Evolutionary conservation across 2,797 vertebrate genomes (phyloP).

Genomic region (Lepilemur septentrionalis): DNA sequence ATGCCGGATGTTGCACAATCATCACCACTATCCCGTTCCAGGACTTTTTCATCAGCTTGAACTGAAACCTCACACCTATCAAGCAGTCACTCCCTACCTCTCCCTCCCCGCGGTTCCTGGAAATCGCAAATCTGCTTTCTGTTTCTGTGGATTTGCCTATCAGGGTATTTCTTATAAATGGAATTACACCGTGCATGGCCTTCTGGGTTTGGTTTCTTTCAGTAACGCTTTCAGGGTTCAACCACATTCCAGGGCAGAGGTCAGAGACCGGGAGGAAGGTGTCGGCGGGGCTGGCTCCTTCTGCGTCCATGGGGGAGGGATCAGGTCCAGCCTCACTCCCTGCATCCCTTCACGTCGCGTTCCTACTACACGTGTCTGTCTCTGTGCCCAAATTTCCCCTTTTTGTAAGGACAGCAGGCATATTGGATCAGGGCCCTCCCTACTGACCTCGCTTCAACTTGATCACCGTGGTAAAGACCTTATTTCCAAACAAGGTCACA

Average conservation of each 20-base stretch:
- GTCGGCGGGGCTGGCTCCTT: too few species aligned
- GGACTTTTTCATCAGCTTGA: neutral
- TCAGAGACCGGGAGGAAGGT: too few species aligned
- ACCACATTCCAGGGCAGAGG: neutral
- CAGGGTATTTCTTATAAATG: neutral
- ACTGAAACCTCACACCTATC: neutral
- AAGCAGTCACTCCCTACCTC: rapidly evolving
- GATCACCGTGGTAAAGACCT: neutral
- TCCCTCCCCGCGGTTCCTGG: too few species aligned
- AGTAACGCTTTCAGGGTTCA: neutral
- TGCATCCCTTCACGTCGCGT: neutral
- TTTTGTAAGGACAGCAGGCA: neutral
- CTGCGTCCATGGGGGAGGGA: too few species aligned
- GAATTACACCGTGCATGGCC: neutral
- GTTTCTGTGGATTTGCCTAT: neutral
- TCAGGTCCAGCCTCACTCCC: neutral
- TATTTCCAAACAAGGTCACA: neutral
- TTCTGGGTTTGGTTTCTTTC: neutral
- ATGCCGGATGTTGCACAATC: rapidly evolving
- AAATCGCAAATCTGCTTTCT: neutral
- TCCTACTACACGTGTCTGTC: neutral
- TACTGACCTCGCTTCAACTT: neutral
- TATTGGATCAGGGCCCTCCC: neutral
- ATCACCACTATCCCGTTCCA: neutral
- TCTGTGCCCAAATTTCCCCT: neutral